Base-by-base conservation (phyloP, 1,140 invertebrate genomes). In the Amyelois transitella region DNA sequence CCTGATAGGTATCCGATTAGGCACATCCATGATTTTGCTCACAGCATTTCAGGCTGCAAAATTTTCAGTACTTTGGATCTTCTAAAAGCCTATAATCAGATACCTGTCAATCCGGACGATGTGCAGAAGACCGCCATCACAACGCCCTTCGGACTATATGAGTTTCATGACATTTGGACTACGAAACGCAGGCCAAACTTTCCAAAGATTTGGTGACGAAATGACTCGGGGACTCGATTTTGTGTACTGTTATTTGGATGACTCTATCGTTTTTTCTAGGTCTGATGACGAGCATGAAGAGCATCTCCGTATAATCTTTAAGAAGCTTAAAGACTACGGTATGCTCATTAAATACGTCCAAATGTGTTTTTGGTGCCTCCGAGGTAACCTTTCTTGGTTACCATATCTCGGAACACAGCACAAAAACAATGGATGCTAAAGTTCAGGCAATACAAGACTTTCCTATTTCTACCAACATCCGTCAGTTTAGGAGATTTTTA, bases 81-180 rank as follows among this genome's bases (percentile, higher is more conserved):
- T 3, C 7, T 51, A 18, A 45, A 54, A 24, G 49, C 49, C 2
- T 51, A 32, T 18, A 32, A 51, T 22, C 49, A 51, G 25, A 22
- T 51, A 1, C 49, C 49, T 5, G 49, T 51, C 17, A 32, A 24
- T 18, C 49, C 49, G 2, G 49, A 51, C 1, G 49, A 51, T 32
- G 32, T 51, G 1, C 49, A 6, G n/a, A 51, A 51, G 14, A 51
- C 49, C 10, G 49, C 49, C 2, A 51, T 51, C 25, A 51, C 49
- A 22, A 51, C 49, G 32, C 49, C 49, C 24, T 51, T 51, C 18
- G 49, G 49, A 51, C 10, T 51, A n/a, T 51, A 28, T 32, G 49
- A 51, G 32, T 51, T 51, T 32, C 49, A 78, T 89, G 69, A 61
- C 68, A 17, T 89, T 90, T 51, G 88, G 89, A 18, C 66, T 90